Base-by-base conservation (phyloP, 37 sponge, comb jelly and placozoan species). In the Oscarella lobularis region DNA sequence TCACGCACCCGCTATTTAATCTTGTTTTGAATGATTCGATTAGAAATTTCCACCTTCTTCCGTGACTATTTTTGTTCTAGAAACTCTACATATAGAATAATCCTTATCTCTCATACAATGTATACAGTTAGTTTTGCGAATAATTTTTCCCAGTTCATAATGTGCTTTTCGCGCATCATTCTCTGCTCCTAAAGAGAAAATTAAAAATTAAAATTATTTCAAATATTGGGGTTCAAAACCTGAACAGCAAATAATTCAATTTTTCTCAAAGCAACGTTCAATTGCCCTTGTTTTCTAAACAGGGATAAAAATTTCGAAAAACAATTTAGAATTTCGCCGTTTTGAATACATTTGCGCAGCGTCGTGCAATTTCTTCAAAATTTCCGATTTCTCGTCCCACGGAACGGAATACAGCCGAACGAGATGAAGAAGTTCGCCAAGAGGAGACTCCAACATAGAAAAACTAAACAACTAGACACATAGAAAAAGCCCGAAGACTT, bases 21-120 rank as follows among this genome's bases (percentile, higher is more conserved):
- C n/a, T n/a, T n/a, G n/a, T n/a, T n/a, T 85, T 87, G 67, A 91
- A 83, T 6, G 83, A 77, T 41, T 87, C 85, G 31, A 91, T 91
- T 14, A 78, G 73, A 79, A 91, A 91, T 41, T 91, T 91, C 92
- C 92, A 91, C 37, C 92, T 36, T 9, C 89, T 38, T 27, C 92
- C 88, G 41, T 84, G 87, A 39, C 81, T 80, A 36, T 84, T 83
- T 20, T 76, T 31, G 37, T 69, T 66, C 83, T 86, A 36, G 14
- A 77, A 68, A 48, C 14, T 68, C 6, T 68, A 30, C 6, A 4
- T 68, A 4, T 5, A 68, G 29, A 68, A 5, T 68, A 5, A 20
- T 68, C 29, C 31, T 34, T 35, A 68, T 68, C 35, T 68, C 31
- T 68, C 71, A 68, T 35, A 34, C 29, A 36, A 74, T 33, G n/a